phyloP scores from a whole-genome alignment of 2,888 invertebrate genomes.

The Aphelenchoides bicaudatus region DNA sequence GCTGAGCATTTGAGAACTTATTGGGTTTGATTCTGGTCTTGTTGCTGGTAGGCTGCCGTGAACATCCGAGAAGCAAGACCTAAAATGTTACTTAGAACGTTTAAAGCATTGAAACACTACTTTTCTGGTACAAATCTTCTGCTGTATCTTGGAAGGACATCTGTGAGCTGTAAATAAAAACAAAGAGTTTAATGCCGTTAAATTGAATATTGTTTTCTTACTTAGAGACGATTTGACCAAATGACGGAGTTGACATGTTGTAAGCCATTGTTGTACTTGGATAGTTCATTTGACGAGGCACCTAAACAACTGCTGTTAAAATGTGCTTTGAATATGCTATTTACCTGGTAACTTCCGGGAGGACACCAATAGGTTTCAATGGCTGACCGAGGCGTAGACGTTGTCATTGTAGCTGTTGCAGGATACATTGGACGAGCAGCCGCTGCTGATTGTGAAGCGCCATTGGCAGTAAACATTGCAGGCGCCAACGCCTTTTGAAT shows the following conservation, averaged over 20 bases:
- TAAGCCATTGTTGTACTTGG: slow-evolving; percentile 50
- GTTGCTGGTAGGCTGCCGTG: not conserved
- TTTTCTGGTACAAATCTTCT: slow-evolving; percentile 5
- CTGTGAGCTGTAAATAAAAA: not conserved
- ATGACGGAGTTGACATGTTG: slow-evolving; percentile 30
- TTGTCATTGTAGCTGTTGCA: slow-evolving; percentile 16
- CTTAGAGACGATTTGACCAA: slow-evolving; percentile 2
- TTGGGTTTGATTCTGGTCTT: slow-evolving; percentile 2
- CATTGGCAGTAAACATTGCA: slow-evolving; percentile 23
- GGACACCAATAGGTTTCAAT: slow-evolving; percentile 23
- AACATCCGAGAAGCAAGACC: slow-evolving; percentile 9
- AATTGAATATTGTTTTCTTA: not conserved
- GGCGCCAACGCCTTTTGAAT: slow-evolving; percentile 46
- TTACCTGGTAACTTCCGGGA: not conserved
- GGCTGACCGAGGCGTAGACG: slow-evolving; percentile 10
- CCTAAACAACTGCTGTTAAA: too few relatives aligned
- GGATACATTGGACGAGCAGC: slow-evolving; percentile 31
- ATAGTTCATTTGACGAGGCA: slow-evolving; percentile 54
- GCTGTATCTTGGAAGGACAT: slow-evolving; percentile 13
- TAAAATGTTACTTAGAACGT: too few relatives aligned
- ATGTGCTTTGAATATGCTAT: not conserved
- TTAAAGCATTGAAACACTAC: too few relatives aligned
- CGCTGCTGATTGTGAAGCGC: slow-evolving; percentile 14
- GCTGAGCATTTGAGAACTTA: too few relatives aligned
- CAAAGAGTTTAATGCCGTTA: not conserved